Conservation (phyloP, 2,888 invertebrate genomes). For the Helleia helle region DNA sequence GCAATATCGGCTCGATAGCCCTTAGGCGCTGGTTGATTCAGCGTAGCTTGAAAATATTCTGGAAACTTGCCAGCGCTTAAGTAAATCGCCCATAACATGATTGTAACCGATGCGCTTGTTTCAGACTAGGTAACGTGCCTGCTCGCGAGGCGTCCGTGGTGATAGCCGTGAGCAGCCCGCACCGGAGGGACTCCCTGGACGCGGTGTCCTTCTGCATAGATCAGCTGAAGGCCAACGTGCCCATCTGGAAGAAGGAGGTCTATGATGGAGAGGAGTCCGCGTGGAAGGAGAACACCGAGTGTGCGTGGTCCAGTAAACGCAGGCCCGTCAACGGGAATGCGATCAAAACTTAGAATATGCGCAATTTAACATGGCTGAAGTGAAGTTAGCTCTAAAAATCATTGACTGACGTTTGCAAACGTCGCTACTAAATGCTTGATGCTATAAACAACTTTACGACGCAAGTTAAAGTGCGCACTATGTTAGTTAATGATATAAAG, state of each 20-base stretch:
- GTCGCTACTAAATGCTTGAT: too few species aligned
- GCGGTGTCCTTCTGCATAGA: constrained; percentile 91
- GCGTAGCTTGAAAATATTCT: too few species aligned
- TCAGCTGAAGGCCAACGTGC: constrained; percentile 87
- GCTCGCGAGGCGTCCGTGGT: constrained; percentile 91
- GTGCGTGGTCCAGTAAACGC: constrained; percentile 78
- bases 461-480: too few species aligned
- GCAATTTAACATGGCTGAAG: not conserved
- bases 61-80: too few species aligned
- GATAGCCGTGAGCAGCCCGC: constrained; percentile 92
- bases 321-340: constrained; percentile 17
- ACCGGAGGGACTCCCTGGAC: constrained; percentile 85
- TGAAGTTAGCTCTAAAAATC: too few species aligned
- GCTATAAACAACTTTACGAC: too few species aligned
- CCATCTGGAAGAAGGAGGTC: constrained; percentile 97
- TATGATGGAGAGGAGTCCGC: constrained; percentile 76
- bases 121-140: constrained; percentile 85
- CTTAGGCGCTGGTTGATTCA: too few species aligned
- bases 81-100: too few species aligned
- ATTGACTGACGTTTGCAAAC: too few species aligned
- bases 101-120: too few species aligned
- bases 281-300: constrained; percentile 91
- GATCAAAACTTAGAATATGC: not conserved
- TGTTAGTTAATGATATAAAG: too few species aligned
- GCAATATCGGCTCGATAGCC: too few species aligned